Evolutionary conservation across 2,888 invertebrate species (phyloP).

Genomic region (Lymantria dispar): DNA sequence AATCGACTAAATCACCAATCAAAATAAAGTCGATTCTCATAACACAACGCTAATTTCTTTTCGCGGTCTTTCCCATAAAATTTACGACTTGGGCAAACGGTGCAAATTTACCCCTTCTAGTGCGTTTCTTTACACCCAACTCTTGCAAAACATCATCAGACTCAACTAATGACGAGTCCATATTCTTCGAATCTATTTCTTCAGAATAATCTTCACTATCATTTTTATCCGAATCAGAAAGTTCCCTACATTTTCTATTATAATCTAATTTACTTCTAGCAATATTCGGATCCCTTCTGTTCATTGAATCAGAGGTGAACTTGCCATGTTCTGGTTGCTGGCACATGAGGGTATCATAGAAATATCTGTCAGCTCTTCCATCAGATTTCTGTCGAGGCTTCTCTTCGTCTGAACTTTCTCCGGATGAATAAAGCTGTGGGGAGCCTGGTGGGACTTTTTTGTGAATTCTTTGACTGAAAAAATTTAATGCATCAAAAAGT

Average conservation of each 20-base stretch:
- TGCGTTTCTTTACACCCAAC: constrained; percentile 54
- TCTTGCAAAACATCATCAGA: constrained; percentile 60
- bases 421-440: constrained; percentile 51
- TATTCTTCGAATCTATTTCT: constrained; percentile 56
- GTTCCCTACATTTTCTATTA: constrained; percentile 49
- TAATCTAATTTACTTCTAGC: constrained; percentile 46
- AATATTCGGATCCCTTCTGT: constrained; percentile 39
- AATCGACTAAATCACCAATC: constrained; percentile 27
- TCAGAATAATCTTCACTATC: constrained; percentile 63
- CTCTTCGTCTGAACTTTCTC: constrained; percentile 67
- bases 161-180: constrained; percentile 58
- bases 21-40: constrained; percentile 26
- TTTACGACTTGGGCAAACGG: constrained; percentile 69
- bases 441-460: constrained; percentile 51
- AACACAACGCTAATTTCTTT: constrained; percentile 52
- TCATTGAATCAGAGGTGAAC: constrained; percentile 42
- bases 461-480: constrained; percentile 44
- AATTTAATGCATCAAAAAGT: constrained; percentile 1
- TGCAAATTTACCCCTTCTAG: constrained; percentile 57
- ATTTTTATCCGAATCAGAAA: constrained; percentile 58
- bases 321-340: constrained; percentile 47
- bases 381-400: constrained; percentile 49
- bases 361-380: constrained; percentile 58
- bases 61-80: constrained; percentile 67
- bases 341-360: constrained; percentile 71